These are phyloP conservation scores for Cranoglanis bouderius DNA, from an alignment of 2,113 vertebrate species.

Conservation along the genomic window DNA sequence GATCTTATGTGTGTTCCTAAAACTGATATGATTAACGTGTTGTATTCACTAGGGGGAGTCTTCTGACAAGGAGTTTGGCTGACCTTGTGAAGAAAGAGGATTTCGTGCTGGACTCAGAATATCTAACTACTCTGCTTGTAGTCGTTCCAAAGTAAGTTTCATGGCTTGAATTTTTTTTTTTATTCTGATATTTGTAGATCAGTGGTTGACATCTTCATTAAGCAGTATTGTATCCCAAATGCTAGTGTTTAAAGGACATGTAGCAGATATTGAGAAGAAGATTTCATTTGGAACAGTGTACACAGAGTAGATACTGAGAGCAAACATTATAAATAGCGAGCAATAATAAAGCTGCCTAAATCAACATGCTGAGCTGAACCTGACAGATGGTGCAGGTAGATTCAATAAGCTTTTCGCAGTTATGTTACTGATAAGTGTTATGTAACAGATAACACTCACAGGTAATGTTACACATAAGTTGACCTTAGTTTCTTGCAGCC, in stretches of 20 bases:
- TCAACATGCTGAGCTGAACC: not conserved
- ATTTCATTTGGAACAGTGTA: not conserved
- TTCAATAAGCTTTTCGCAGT: not conserved
- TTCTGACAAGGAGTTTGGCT: constrained; percentile 92
- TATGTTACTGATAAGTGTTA: not conserved
- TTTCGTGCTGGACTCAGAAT: constrained; percentile 96
- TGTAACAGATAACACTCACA: not conserved
- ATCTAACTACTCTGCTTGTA: constrained; percentile 91
- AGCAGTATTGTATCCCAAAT: not conserved
- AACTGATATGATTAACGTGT: not conserved
- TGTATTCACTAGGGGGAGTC: constrained; percentile 83
- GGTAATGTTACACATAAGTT: not conserved
- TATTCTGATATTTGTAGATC: not conserved
- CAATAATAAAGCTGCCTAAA: not conserved
- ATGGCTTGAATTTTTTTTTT: constrained; percentile 16
- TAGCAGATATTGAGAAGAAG: not conserved
- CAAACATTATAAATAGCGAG: not conserved
- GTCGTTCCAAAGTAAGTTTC: constrained; percentile 93
- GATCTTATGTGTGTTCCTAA: not conserved
- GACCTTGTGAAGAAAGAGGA: constrained; percentile 97
- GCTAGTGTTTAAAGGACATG: not conserved
- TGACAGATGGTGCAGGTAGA: constrained; percentile 1
- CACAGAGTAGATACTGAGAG: not conserved
- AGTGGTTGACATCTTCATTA: not conserved
- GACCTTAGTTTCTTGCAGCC: not conserved